These are phyloP conservation scores for Cydia fagiglandana DNA, from an alignment of 1,140 invertebrate genomes.

Conservation along the genomic window DNA sequence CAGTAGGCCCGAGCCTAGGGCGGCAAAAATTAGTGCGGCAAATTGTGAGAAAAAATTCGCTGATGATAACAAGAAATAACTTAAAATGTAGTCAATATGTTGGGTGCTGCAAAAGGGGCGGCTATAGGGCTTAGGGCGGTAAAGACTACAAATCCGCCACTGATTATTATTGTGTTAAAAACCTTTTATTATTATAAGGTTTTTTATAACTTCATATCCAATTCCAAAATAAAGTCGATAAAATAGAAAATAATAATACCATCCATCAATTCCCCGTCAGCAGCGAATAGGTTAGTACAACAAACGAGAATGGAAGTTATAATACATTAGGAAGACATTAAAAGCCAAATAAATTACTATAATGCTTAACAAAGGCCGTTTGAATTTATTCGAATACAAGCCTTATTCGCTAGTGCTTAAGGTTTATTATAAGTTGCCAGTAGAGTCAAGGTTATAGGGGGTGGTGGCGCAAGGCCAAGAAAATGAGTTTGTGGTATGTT, in stretches of 20 bases:
- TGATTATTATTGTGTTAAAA: not conserved
- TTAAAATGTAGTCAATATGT: too few relatives aligned
- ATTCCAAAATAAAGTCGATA: not conserved
- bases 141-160: too few relatives aligned
- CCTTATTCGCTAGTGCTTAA: not conserved
- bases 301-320: not conserved
- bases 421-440: not conserved
- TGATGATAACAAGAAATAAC: too few relatives aligned
- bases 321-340: slow-evolving; percentile 22
- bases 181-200: too few relatives aligned
- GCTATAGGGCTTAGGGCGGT: too few relatives aligned
- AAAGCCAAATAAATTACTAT: slow-evolving; percentile 27
- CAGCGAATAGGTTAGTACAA: not conserved
- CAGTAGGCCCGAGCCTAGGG: too few relatives aligned
- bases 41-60: too few relatives aligned
- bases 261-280: not conserved
- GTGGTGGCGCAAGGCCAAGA: slow-evolving; percentile 17
- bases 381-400: not conserved
- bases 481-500: not conserved
- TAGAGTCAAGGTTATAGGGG: slow-evolving; percentile 8
- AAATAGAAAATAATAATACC: not conserved
- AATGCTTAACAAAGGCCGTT: slow-evolving; percentile 1
- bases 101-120: too few relatives aligned
- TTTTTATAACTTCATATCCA: not conserved
- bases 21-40: too few relatives aligned